A percentile compares a stretch with the other conserved stretches of the same genome.
phyloP scores from a whole-genome alignment of 2,888 invertebrate genomes.

The Rhimphoctona megacephalus region DNA sequence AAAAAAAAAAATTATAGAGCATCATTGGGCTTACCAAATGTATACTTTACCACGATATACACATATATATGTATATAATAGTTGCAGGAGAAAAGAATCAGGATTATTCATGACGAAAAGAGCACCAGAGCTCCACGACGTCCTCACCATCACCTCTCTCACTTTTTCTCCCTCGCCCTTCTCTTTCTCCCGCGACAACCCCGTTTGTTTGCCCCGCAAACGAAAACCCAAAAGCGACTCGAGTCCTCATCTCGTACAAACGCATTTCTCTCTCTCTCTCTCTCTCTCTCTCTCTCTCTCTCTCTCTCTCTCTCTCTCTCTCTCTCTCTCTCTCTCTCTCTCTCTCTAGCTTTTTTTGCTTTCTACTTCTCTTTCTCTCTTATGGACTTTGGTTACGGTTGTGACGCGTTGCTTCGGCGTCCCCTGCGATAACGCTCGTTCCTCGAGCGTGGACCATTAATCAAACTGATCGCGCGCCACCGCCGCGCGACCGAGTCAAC shows the following conservation, averaged over 20 bases:
- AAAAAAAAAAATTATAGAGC: constrained; percentile 46
- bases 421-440: constrained; percentile 76
- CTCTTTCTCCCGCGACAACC: constrained; percentile 63
- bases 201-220: constrained; percentile 72
- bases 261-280: constrained; percentile 26
- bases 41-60: constrained; percentile 1
- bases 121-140: constrained; percentile 44
- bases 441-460: constrained; percentile 75
- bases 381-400: constrained; percentile 28
- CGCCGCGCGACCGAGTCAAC: constrained; percentile 71
- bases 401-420: constrained; percentile 55
- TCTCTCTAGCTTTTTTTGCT: too few species aligned
- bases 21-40: constrained; percentile 35
- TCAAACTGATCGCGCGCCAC: constrained; percentile 74
- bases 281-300: constrained; percentile 13
- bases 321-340: too few species aligned
- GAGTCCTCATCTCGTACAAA: constrained; percentile 66
- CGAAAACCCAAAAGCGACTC: constrained; percentile 74
- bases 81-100: constrained; percentile 70
- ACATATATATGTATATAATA: constrained; percentile 18
- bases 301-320: constrained; percentile 5
- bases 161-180: constrained; percentile 32
- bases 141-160: constrained; percentile 49
- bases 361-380: constrained; percentile 31
- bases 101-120: constrained; percentile 80